Conservation (phyloP, 2,888 invertebrate genomes). For the Oscheius sp. region DNA sequence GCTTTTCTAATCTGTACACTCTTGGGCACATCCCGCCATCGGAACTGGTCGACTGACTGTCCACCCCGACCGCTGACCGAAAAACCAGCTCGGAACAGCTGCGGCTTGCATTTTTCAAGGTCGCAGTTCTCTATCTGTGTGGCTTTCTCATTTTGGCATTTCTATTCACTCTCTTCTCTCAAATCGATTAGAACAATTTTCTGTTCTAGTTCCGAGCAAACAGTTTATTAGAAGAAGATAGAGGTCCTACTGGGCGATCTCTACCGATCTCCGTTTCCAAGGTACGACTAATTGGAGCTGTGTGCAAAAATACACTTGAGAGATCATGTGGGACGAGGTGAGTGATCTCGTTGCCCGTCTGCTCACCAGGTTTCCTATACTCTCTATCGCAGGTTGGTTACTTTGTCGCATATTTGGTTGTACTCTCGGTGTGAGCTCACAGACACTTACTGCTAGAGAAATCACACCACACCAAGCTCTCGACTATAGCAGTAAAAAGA, state of each 20-base stretch:
- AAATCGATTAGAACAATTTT: background rate
- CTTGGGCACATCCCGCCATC: background rate
- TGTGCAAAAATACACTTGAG: background rate
- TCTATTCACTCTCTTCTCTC: background rate
- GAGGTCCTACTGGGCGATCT: background rate
- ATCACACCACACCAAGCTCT: too few relatives aligned
- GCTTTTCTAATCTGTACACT: too few relatives aligned
- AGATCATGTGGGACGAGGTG: constrained; percentile 48
- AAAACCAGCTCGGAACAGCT: constrained; percentile 32
- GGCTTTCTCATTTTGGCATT: background rate
- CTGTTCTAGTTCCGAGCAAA: background rate
- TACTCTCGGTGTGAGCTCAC: too few relatives aligned
- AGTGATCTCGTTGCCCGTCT: constrained; percentile 52
- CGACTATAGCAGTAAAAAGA: too few relatives aligned
- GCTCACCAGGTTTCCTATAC: constrained; percentile 47
- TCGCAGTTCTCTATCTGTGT: background rate
- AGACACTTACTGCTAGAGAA: too few relatives aligned
- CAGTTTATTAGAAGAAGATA: background rate
- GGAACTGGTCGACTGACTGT: constrained; percentile 6
- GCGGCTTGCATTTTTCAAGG: constrained; percentile 19
- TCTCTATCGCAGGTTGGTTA: constrained; percentile 45
- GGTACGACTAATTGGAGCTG: background rate
- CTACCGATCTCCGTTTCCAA: background rate
- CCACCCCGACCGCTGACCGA: background rate
- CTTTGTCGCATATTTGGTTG: too few relatives aligned